A percentile compares a stretch with the other conserved stretches of the same genome.
These are phyloP conservation scores for Kuschelorhynchus macadamiae DNA, from an alignment of 2,888 invertebrate species.

Conservation along the genomic window DNA sequence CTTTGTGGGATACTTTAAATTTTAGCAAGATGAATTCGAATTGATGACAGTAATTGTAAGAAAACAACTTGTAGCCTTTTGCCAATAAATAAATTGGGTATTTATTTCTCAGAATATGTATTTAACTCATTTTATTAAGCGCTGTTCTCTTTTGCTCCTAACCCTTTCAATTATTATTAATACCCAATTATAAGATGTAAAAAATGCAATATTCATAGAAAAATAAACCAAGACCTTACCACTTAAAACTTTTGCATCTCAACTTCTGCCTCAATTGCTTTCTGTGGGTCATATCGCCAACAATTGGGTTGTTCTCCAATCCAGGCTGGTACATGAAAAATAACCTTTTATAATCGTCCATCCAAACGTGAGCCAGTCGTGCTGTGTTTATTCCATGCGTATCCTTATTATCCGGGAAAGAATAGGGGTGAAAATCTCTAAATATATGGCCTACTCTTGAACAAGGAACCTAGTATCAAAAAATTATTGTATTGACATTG, in stretches of 20 bases:
- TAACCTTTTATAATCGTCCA: conserved; percentile 95
- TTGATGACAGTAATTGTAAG: too few relatives aligned
- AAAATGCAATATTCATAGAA: too few relatives aligned
- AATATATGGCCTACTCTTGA: conserved; percentile 97
- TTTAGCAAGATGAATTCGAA: too few relatives aligned
- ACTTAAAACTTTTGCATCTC: conserved; percentile 90
- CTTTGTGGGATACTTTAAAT: too few relatives aligned
- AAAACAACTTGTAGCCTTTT: too few relatives aligned
- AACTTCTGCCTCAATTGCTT: conserved; percentile 82
- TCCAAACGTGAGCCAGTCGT: conserved; percentile 94
- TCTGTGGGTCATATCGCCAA: conserved; percentile 85
- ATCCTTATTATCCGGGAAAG: conserved; percentile 87
- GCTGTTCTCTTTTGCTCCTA: too few relatives aligned
- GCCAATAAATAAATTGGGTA: too few relatives aligned
- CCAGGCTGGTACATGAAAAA: conserved; percentile 86
- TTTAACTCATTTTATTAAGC: too few relatives aligned
- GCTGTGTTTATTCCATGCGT: conserved; percentile 75
- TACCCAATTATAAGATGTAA: too few relatives aligned
- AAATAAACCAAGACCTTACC: conserved; percentile 79
- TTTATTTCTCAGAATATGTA: too few relatives aligned
- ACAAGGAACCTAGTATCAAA: conserved; percentile 78
- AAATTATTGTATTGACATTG: background rate
- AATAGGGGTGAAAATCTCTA: conserved; percentile 94
- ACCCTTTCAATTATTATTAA: too few relatives aligned
- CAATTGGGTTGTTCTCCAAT: conserved; percentile 64